Base-by-base conservation (phyloP, 1,140 invertebrate species). In the Hesperophylax magnus region DNA sequence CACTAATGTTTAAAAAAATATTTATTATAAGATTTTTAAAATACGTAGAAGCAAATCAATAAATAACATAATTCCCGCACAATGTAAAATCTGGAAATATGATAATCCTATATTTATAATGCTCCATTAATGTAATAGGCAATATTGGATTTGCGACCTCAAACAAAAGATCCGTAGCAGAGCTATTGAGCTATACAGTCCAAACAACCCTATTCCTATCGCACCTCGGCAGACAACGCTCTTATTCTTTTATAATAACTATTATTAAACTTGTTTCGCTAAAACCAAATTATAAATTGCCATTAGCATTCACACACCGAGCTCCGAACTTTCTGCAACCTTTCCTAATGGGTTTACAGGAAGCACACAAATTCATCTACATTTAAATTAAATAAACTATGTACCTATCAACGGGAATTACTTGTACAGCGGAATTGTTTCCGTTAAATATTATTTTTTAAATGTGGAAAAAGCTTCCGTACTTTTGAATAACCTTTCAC, bases 41-140 rank as follows among this genome's bases (percentile, higher is more conserved):
- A 72, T 72, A 72, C 69, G 69, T 54, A 72, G 69, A 72, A 72
- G 69, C 69, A 72, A 72, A 54, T 72, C 69, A 72, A 72, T 72
- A 72, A 72, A 72, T 72, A 72, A 72, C 47, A 72, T 22, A 72
- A 54, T 20, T 72, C 69, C 47, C 69, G 69, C 69, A 72, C n/a
- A 72, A 72, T 53, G 27, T 53, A 72, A 75, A 54, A 76, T 76
- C 24, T 58, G 56, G 72, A 76, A 76, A 76, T 76, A 76, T 60
- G 72, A 52, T 76, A 76, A 76, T 60, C 56, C 72, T 76, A 60
- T 39, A 61, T 58, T 34, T 27, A 60, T 18, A 58, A 58, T 60
- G 72, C 72, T 76, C 72, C 72, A 76, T 76, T 74, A 76, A 60
- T 58, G 72, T 60, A 76, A 60, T 39, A 76, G 72, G 56, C 72